A percentile compares a stretch with the other conserved stretches of the same genome.
phyloP scores from a whole-genome alignment of 2,888 invertebrate species.

The Harpagoxenus sublaevis region DNA sequence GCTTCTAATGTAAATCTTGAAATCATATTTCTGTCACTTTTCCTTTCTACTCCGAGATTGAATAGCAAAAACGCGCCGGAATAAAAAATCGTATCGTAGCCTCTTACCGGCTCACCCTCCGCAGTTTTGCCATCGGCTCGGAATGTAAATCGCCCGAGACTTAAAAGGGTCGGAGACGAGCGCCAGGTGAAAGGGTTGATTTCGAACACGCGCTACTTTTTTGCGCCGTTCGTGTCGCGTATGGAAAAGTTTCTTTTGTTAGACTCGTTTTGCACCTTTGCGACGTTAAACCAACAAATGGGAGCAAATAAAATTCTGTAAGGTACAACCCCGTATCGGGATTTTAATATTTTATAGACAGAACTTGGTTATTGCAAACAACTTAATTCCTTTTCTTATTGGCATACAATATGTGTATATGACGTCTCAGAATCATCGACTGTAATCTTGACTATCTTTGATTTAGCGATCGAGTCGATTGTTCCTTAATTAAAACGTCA shows the following conservation, averaged over 20 bases:
- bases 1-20: slow-evolving; percentile 17
- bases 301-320: neutral
- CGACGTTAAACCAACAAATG: neutral
- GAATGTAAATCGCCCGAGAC: slow-evolving; percentile 49
- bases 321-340: neutral
- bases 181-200: slow-evolving; percentile 21
- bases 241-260: slow-evolving; percentile 23
- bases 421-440: neutral
- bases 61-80: slow-evolving; percentile 6
- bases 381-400: neutral
- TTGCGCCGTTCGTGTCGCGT: slow-evolving; percentile 13
- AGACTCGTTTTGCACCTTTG: slow-evolving; percentile 2
- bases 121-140: slow-evolving; percentile 21
- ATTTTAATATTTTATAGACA: neutral
- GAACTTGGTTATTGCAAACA: neutral
- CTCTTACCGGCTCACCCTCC: slow-evolving; percentile 29
- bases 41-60: neutral
- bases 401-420: neutral
- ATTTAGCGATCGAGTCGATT: neutral
- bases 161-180: slow-evolving; percentile 36
- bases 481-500: slow-evolving; percentile 44
- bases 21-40: slow-evolving; percentile 12
- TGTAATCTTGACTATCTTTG: neutral
- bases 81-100: slow-evolving; percentile 32
- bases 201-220: slow-evolving; percentile 36